Evolutionary conservation across 2,797 vertebrate species (phyloP).

Genomic region (Acanthiza pusilla): DNA sequence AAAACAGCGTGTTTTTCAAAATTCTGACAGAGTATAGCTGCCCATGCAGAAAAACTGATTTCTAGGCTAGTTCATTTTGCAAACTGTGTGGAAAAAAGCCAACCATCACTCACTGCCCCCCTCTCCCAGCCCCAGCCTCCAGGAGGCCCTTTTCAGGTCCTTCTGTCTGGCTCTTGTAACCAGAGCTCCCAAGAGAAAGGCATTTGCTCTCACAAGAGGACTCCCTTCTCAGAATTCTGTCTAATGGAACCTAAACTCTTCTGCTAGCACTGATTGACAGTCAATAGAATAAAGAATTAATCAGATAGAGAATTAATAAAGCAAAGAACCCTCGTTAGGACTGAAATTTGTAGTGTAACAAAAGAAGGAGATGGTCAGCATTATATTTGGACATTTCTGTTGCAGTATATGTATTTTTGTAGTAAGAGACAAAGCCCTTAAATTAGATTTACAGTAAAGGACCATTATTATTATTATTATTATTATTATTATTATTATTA

Average conservation of each 20-base stretch:
- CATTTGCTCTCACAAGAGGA: background rate
- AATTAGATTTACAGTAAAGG: background rate
- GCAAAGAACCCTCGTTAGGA: background rate
- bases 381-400: background rate
- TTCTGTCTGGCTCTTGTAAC: background rate
- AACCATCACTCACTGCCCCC: background rate
- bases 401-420: background rate
- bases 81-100: background rate
- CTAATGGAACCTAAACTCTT: background rate
- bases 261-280: background rate
- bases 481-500: background rate
- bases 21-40: background rate
- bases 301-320: background rate
- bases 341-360: background rate
- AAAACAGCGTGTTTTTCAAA: background rate
- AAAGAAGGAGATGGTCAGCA: background rate
- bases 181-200: background rate
- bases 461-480: background rate
- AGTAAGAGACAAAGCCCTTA: background rate
- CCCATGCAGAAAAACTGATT: conserved; percentile 10
- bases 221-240: background rate
- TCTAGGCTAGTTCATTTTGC: background rate
- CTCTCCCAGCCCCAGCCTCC: background rate
- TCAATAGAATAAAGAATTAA: background rate
- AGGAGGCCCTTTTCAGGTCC: background rate